A percentile compares a stretch with the other conserved stretches of the same genome.
These are phyloP conservation scores for Corythaeola cristata DNA, from an alignment of 2,113 vertebrate species.

Conservation along the genomic window DNA sequence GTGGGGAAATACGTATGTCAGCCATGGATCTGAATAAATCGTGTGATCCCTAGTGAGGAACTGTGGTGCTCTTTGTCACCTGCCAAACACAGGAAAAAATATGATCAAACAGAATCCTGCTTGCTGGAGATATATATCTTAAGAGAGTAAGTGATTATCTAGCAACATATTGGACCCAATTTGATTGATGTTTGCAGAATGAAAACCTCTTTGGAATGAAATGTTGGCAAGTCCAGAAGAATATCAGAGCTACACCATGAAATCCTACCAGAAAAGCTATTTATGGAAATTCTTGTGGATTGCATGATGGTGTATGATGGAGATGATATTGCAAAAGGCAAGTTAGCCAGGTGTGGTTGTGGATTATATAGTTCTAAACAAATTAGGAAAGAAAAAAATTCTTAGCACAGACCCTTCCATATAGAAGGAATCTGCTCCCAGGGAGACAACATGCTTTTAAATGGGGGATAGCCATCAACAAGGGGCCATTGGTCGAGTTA, in stretches of 20 bases:
- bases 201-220: conserved; percentile 1
- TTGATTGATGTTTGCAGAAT: background rate
- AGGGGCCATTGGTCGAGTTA: background rate
- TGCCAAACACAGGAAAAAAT: background rate
- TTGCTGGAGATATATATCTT: background rate
- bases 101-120: background rate
- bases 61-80: background rate
- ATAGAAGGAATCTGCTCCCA: background rate
- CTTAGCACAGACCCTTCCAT: background rate
- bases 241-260: background rate
- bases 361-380: background rate
- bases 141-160: conserved; percentile 10
- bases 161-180: background rate
- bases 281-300: conserved; percentile 21
- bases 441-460: background rate
- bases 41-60: background rate
- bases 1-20: background rate
- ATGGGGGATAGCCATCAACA: background rate
- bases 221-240: background rate
- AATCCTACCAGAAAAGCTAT: background rate
- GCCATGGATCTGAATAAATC: background rate
- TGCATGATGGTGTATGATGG: background rate
- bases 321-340: background rate
- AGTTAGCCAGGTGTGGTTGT: background rate
- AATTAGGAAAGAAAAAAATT: background rate